Evolutionary conservation across 2,113 vertebrate species (phyloP), one percentile per base, ranked within the genome.

Genomic region (Ceyx melanurus): DNA sequence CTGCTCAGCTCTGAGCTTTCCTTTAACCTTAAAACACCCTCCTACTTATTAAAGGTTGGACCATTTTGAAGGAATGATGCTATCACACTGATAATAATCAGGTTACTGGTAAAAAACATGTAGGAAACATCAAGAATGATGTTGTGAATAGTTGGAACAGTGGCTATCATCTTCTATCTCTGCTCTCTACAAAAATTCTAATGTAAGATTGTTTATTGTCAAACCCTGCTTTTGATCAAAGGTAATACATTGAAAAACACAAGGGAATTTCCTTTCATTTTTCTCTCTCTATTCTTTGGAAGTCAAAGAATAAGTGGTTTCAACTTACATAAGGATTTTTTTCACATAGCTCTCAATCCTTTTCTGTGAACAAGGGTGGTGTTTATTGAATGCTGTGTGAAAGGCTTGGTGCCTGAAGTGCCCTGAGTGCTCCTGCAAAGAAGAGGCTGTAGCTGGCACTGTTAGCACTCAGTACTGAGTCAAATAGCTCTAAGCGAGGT

Each of bases 1-100:
- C 6, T 88, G 21, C 80, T 97, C 37, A 17, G 43, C 95, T 95
- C 70, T 88, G 45, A 94, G 33, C 10, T 78, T 71, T 96, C 62
- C 92, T 95, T 90, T 54, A 86, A 71, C 19, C 16, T 65, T 53
- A 56, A 66, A 62, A 94, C 21, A 92, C 13, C 10, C 42, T 92
- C 42, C 75, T 83, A 20, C 8, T 48, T 58, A 54, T 28, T 95
- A 90, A 88, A 26, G 35, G n/a, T 77, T 90, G 71, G 51, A 51
- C 71, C 43, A 74, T 87, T 94, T 88, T 66, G 78, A 95, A 95
- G 88, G 40, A 84, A 76, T 42, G 12, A 91, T 92, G 65, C 14
- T 89, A 96, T 95, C 72, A 57, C 67, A 72, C 64, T 60, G 50
- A 53, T 80, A 95, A 81, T 64, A 60, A 5, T 29, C 15, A 2